Base-by-base conservation (phyloP, 1,140 invertebrate species). In the Diabrotica virgifera region DNA sequence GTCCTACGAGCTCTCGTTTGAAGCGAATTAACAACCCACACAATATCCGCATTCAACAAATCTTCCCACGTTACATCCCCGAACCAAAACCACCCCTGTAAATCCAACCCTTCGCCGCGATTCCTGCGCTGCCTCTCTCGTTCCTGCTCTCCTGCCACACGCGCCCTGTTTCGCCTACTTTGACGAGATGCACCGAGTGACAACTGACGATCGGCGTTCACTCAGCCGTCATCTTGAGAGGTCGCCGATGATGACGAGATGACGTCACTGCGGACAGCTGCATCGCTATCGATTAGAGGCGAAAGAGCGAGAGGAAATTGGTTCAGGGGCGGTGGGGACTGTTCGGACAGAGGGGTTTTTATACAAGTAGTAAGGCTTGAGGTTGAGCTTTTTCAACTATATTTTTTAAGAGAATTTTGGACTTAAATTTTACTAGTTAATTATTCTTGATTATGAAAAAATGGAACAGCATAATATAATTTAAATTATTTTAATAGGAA, bases 201-300 rank as follows among this genome's bases (percentile, higher is more conserved):
- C 59, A 60, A 46, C 59, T 60, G 59, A 60, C 59, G 59, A 60
- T 13, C 59, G 37, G 14, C 40, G 14, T 35, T 60, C 66, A 67
- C 61, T 62, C 62, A 63, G 62, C 66, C 66, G 62, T 68, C 66
- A 68, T 68, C 66, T 68, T 68, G 66, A 61, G 68, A 56, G 36
- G 61, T 51, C 59, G 63, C 54, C 37, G 8, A 46, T 46, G 40
- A 63, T 68, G 66, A 69, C 57, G 70, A 59, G 52, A 62, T 74
- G 72, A 74, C 72, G 72, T 74, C 72, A 74, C 69, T 74, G 72
- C 72, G 72, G 72, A 72, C 72, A 74, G 72, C 72, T 74, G 70
- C 72, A 68, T 70, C 65, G 70, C 54, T 72, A 72, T 72, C 71
- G 71, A 72, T 72, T 72, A 70, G 70, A 59, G 70, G 59, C 40